A percentile compares a stretch with the other conserved stretches of the same genome.
Evolutionary conservation across 2,888 invertebrate species (phyloP).

Genomic region (Nomada ferruginata): DNA sequence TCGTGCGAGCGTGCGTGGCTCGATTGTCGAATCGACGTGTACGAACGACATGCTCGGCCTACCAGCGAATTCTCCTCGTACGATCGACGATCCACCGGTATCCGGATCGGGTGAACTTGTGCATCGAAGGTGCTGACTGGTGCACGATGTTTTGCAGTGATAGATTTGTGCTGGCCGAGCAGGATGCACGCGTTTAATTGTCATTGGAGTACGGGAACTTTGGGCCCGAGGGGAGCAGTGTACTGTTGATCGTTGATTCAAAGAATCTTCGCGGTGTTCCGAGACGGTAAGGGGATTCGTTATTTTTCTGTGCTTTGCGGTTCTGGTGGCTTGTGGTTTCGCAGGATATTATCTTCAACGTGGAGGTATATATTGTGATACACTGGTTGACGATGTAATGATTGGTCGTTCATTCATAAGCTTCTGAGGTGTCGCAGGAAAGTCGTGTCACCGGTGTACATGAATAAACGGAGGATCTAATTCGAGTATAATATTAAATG

Average conservation of each 20-base stretch:
- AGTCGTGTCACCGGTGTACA: too few species aligned
- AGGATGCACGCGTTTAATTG: background rate
- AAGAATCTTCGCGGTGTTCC: background rate
- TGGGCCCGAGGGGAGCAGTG: background rate
- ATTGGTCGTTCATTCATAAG: too few species aligned
- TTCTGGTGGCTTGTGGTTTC: too few species aligned
- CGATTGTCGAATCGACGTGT: background rate
- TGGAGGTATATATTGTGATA: too few species aligned
- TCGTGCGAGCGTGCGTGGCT: slow-evolving; percentile 14
- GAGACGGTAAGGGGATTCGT: background rate
- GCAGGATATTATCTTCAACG: too few species aligned
- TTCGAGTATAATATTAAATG: too few species aligned
- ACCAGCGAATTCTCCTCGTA: background rate
- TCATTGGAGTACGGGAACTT: background rate
- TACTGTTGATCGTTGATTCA: background rate
- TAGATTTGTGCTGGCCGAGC: background rate
- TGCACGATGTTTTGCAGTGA: background rate
- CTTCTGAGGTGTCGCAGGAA: too few species aligned
- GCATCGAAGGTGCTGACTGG: background rate
- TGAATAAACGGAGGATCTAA: too few species aligned
- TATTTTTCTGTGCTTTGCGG: background rate
- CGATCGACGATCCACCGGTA: background rate
- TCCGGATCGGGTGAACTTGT: background rate
- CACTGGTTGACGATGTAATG: too few species aligned
- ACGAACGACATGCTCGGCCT: slow-evolving; percentile 20